These are phyloP conservation scores for Linnaemya vulpina DNA, from an alignment of 2,888 invertebrate species.

Conservation along the genomic window DNA sequence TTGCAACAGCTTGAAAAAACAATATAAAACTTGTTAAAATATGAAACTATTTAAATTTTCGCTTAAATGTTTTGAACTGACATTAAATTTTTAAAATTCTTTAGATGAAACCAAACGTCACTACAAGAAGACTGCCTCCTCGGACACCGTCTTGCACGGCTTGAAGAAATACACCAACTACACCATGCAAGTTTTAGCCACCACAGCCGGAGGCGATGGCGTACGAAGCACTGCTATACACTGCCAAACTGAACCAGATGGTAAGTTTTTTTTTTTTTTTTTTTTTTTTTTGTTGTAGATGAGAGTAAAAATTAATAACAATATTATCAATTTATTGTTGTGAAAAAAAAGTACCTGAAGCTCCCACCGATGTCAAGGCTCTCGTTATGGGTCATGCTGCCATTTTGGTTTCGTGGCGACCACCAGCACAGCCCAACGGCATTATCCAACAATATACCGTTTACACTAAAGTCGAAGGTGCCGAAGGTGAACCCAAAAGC, in stretches of 20 bases:
- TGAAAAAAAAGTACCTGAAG: constrained; percentile 90
- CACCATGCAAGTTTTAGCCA: constrained; percentile 97
- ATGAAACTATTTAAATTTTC: neutral
- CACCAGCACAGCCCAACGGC: constrained; percentile 96
- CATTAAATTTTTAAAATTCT: constrained; percentile 70
- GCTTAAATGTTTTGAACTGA: neutral
- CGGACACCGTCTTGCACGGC: constrained; percentile 96
- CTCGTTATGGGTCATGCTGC: constrained; percentile 95
- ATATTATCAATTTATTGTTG: neutral
- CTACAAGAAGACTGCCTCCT: constrained; percentile 95
- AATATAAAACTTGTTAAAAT: no score
- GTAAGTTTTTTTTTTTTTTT: constrained; percentile 86
- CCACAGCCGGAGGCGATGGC: constrained; percentile 97
- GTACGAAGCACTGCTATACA: constrained; percentile 90
- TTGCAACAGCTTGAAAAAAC: no score
- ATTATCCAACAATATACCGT: constrained; percentile 96
- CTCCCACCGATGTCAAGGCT: constrained; percentile 96
- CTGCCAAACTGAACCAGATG: constrained; percentile 97
- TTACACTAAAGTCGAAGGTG: constrained; percentile 90
- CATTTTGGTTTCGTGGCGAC: constrained; percentile 96
- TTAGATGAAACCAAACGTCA: constrained; percentile 94
- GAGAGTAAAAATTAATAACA: no score
- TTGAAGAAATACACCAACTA: constrained; percentile 98
- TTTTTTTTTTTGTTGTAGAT: no score
- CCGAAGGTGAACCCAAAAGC: constrained; percentile 87